phyloP scores from a whole-genome alignment of 2,113 vertebrate genomes.

The Turnix velox region DNA sequence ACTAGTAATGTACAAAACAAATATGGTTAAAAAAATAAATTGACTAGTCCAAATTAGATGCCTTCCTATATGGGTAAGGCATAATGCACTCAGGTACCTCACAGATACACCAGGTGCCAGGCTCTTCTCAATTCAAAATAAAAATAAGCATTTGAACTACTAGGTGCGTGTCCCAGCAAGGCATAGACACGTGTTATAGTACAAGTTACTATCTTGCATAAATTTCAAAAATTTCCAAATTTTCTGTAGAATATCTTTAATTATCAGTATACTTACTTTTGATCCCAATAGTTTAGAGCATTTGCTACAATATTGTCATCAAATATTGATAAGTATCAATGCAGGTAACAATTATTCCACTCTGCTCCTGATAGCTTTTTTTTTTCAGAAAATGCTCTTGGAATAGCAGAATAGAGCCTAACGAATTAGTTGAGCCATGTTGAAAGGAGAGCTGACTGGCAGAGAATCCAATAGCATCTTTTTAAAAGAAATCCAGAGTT shows the following conservation, averaged over 20 bases:
- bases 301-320: neutral
- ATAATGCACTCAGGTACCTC: neutral
- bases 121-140: neutral
- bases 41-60: neutral
- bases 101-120: neutral
- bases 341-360: neutral
- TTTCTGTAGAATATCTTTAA: neutral
- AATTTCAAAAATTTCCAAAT: neutral
- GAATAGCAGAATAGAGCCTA: neutral
- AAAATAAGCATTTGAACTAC: neutral
- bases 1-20: neutral
- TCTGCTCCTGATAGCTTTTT: neutral
- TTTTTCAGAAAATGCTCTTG: neutral
- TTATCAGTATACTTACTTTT: neutral
- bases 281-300: accelerated
- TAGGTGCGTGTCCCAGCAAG: neutral
- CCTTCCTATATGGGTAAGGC: neutral
- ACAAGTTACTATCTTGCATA: neutral
- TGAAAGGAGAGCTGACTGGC: neutral
- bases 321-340: neutral
- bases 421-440: neutral
- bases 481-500: neutral
- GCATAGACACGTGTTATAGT: neutral
- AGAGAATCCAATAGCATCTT: neutral
- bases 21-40: neutral